phyloP scores from a whole-genome alignment of 1,140 invertebrate genomes.

The Armadillidium nasatum region DNA sequence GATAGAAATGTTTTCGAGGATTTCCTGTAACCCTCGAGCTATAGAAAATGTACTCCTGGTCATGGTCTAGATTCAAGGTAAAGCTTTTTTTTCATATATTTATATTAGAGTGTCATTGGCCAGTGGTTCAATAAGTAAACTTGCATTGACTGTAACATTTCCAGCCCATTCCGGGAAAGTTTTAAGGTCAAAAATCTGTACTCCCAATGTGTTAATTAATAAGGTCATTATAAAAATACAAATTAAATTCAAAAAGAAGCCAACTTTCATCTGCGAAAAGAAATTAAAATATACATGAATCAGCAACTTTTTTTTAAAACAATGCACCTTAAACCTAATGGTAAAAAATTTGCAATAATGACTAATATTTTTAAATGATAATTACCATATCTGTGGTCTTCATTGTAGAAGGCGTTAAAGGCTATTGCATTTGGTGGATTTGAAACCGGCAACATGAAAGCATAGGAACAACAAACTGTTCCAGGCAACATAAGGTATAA shows the following conservation, averaged over 20 bases:
- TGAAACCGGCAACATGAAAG: conserved; percentile 51
- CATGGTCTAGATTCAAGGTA: too few species aligned
- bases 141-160: neutral
- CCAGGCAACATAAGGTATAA: conserved; percentile 17
- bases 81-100: too few species aligned
- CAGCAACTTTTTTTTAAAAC: conserved; percentile 23
- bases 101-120: too few species aligned
- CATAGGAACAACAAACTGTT: conserved; percentile 13
- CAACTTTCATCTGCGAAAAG: conserved; percentile 58
- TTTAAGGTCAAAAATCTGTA: conserved; percentile 55
- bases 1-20: too few species aligned
- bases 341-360: neutral
- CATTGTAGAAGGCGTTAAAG: conserved; percentile 51
- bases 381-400: conserved; percentile 28
- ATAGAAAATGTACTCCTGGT: too few species aligned
- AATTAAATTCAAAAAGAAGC: conserved; percentile 70
- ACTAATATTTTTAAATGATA: neutral
- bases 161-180: conserved; percentile 54
- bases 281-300: conserved; percentile 44
- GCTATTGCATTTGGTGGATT: conserved; percentile 58
- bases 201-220: conserved; percentile 64
- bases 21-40: too few species aligned
- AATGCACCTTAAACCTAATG: neutral
- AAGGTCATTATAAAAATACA: conserved; percentile 60
- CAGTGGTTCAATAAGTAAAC: neutral